These are phyloP conservation scores for Cacatua alba DNA, from an alignment of 2,113 vertebrate species.

Conservation along the genomic window DNA sequence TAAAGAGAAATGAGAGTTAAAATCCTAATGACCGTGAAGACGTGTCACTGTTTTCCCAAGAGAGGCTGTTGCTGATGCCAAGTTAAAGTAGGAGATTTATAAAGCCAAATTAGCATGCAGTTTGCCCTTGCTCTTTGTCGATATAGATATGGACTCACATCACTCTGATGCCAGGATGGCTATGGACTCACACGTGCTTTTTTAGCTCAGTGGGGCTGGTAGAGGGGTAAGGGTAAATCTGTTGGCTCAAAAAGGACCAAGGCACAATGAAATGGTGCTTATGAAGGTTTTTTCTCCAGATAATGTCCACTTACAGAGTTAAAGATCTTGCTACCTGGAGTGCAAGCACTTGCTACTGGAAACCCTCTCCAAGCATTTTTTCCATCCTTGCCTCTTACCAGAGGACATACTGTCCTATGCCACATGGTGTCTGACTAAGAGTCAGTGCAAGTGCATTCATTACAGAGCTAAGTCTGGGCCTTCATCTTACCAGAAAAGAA, in stretches of 20 bases:
- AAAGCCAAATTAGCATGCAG: neutral
- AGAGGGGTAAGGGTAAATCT: neutral
- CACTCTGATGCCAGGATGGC: accelerated
- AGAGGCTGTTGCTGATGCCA: neutral
- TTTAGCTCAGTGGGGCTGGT: neutral
- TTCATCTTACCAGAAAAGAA: neutral
- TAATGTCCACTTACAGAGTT: neutral
- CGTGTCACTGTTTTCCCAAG: neutral
- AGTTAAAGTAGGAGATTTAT: neutral
- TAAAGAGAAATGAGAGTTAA: neutral
- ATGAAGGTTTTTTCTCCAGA: neutral
- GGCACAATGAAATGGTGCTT: neutral
- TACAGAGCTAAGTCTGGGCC: neutral
- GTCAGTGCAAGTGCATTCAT: neutral
- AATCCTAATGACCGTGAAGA: neutral
- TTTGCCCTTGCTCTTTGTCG: neutral
- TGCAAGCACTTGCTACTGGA: neutral
- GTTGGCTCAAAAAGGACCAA: neutral
- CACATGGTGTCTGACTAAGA: neutral
- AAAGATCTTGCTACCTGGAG: neutral
- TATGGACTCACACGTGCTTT: accelerated
- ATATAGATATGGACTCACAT: neutral
- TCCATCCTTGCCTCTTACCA: neutral
- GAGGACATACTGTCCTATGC: neutral
- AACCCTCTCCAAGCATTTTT: neutral